phyloP scores from a whole-genome alignment of 2,888 invertebrate species.

The Spodoptera littoralis region DNA sequence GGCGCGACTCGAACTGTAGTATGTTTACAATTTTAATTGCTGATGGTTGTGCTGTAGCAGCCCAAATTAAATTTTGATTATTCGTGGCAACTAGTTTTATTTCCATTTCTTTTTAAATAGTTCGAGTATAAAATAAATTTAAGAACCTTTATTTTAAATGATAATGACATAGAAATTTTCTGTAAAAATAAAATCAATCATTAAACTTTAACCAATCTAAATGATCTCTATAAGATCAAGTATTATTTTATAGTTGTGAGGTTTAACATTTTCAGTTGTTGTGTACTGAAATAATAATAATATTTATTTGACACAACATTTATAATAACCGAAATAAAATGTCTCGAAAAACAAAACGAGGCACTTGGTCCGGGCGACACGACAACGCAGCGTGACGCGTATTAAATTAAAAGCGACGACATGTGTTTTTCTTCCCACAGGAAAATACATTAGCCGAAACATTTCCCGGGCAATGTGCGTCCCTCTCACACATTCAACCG shows the following conservation, averaged over 20 bases:
- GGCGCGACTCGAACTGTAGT: constrained; percentile 54
- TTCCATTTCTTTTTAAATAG: not conserved
- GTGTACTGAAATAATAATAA: constrained; percentile 21
- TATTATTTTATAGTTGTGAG: constrained; percentile 6
- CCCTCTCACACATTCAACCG: constrained; percentile 64
- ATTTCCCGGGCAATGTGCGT: constrained; percentile 77
- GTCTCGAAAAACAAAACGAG: constrained; percentile 51
- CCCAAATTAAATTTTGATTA: not conserved
- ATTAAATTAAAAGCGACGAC: constrained; percentile 89
- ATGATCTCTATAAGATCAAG: not conserved
- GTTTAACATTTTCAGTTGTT: constrained; percentile 16
- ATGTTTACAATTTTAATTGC: constrained; percentile 69
- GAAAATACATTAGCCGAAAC: constrained; percentile 87
- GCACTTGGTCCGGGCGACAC: constrained; percentile 69
- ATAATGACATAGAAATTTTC: too few relatives aligned
- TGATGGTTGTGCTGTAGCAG: constrained; percentile 32
- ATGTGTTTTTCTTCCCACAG: constrained; percentile 89
- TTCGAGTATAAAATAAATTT: too few relatives aligned
- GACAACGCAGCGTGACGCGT: constrained; percentile 85
- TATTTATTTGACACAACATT: constrained; percentile 38
- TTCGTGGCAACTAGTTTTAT: not conserved
- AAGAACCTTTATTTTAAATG: too few relatives aligned
- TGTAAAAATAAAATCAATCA: not conserved
- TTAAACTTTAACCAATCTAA: not conserved
- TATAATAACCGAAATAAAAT: constrained; percentile 54